Base-by-base conservation (phyloP, 2,113 vertebrate genomes). In the Albula glossodonta region DNA sequence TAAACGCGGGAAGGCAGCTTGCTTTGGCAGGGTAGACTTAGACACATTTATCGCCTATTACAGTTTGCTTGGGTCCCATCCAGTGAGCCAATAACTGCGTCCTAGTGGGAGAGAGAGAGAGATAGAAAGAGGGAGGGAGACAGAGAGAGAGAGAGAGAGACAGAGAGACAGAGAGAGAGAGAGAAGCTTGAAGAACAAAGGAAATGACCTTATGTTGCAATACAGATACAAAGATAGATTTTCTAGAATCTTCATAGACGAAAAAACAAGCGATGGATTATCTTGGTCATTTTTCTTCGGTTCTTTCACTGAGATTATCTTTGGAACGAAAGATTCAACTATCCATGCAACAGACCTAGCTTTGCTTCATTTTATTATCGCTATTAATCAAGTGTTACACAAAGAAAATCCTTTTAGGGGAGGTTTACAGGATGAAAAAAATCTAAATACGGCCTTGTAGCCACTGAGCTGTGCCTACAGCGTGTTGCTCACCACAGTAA, bases 201-300 rank as follows among this genome's bases (percentile, higher is more conserved):
- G 63, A 83, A 12, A 51, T 70, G 63, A 19, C 82, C 63, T 83
- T 66, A 19, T 12, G 50, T 82, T 25, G 31, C 41, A 57, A 79
- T 70, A 25, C 41, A 83, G 82, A 78, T 48, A 83, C 19, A 51
- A 83, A 74, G 25, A 51, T 12, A 52, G 70, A n/a, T 81, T 51
- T 50, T 22, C 48, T 17, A 81, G 13, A 51, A 51, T 51, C 50
- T 19, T 66, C 60, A 66, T 19, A 66, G 17, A 66, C 17, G 22
- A 66, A 51, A 22, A 22, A 81, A 51, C 22, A 12, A 48, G 5
- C 49, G 17, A 79, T 3, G 3, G 60, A 19, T 66, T 66, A 66
- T 22, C 60, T 4, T 22, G 22, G 17, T 66, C 17, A 66, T 66
- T 22, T 66, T 66, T 66, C 3, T 66, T 22, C 17, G 17, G 60